phyloP scores from a whole-genome alignment of 1,140 invertebrate species.

The Cydia pomonella region DNA sequence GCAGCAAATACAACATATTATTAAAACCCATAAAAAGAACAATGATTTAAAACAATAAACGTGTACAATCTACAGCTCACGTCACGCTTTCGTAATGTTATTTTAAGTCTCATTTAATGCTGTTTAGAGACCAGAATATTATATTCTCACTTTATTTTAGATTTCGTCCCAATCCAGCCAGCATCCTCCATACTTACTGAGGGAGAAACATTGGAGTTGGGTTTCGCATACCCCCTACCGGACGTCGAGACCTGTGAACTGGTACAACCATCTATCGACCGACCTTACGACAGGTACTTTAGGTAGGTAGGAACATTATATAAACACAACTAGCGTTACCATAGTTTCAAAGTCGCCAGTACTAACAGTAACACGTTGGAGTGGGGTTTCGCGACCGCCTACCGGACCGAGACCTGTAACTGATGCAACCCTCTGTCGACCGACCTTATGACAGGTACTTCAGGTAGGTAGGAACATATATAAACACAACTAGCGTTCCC shows the following conservation, averaged over 20 bases:
- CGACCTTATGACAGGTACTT: constrained; percentile 47
- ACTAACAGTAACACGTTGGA: constrained; percentile 44
- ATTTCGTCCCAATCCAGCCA: constrained; percentile 45
- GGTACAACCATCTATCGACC: constrained; percentile 34
- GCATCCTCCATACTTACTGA: constrained; percentile 33
- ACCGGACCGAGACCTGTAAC: constrained; percentile 44
- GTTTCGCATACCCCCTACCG: constrained; percentile 53
- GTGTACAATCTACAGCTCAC: too few species aligned
- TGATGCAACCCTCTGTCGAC: constrained; percentile 39
- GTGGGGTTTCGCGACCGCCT: constrained; percentile 50
- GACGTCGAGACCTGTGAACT: constrained; percentile 59
- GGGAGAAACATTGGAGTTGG: constrained; percentile 50
- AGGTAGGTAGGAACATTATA: constrained; percentile 11
- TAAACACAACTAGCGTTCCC: too few species aligned
- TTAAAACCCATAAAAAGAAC: too few species aligned
- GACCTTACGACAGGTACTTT: constrained; percentile 50
- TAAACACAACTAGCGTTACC: constrained; percentile 36
- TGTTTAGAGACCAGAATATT: too few species aligned
- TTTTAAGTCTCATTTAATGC: too few species aligned
- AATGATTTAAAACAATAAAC: too few species aligned
- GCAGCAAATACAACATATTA: too few species aligned
- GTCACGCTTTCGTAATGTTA: too few species aligned
- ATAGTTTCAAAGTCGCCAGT: constrained; percentile 50
- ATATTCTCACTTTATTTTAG: constrained; percentile 41
- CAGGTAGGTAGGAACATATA: not conserved